Evolutionary conservation across 2,797 vertebrate genomes (phyloP), one percentile per base, ranked within the genome.

Genomic region (Sylvilagus floridanus): DNA sequence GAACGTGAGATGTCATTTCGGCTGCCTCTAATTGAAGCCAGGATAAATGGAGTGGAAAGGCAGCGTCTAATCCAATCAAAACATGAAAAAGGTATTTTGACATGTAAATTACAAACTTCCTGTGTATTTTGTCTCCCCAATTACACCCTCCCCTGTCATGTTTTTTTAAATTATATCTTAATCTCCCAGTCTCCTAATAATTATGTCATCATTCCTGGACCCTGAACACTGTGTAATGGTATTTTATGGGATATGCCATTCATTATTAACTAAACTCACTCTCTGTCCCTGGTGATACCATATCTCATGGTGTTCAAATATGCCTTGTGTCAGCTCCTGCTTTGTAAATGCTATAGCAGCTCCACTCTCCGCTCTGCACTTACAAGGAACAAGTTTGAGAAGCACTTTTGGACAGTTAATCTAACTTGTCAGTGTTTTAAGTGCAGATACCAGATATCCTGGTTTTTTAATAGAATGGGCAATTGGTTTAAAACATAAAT

Each of bases 31-130:
- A 98, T 98, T 98, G 98, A 98, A 98, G 98, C 97, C 97, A 96
- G 97, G 98, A 98, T 98, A 98, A 98, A 98, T 98, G 98, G 98
- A 98, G 98, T 98, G 98, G 98, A 98, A 98, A 98, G 98, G 98
- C 97, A 88, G 97, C 97, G 94, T 98, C 98, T 98, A 98, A 98
- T 98, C 98, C 98, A 98, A 98, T 98, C 98, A 98, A 98, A 98
- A 98, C 98, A 98, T 98, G 98, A 98, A 98, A 98, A 98, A 98
- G 98, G 98, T 98, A 98, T 98, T 98, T 98, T 98, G 98, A 98
- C 98, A 98, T 98, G 98, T 98, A 98, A 98, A 98, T 98, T 98
- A 98, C 98, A 98, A 98, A 98, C 98, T 98, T 98, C 98, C 98
- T 98, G 98, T 98, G 98, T 98, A 98, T 98, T 98, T 98, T 98